phyloP scores from a whole-genome alignment of 2,113 vertebrate species.

The Gnathonemus longibarbis region DNA sequence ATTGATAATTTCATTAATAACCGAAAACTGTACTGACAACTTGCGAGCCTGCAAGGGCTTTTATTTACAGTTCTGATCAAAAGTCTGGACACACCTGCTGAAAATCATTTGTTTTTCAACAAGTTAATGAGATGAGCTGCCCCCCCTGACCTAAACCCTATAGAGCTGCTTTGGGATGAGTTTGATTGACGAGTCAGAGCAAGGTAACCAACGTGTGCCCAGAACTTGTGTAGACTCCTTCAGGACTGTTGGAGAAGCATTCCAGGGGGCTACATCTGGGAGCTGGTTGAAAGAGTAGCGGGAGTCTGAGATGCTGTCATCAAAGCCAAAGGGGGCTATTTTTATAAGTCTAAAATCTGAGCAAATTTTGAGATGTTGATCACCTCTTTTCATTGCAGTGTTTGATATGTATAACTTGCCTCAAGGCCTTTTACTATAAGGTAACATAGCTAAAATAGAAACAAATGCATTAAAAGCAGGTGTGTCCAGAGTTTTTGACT shows the following conservation, averaged over 20 bases:
- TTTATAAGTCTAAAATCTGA: background rate
- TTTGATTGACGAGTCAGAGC: background rate
- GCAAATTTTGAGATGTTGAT: background rate
- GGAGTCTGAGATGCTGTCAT: background rate
- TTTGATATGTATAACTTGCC: background rate
- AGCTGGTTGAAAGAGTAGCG: no score
- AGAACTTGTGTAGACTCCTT: background rate
- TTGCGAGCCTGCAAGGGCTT: background rate
- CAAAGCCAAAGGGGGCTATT: background rate
- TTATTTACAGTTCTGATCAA: background rate
- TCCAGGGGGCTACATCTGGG: background rate
- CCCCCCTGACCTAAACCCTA: background rate
- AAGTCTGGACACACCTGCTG: background rate
- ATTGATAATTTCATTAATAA: background rate
- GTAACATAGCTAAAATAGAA: background rate
- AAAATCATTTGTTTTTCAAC: background rate
- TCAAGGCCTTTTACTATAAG: background rate
- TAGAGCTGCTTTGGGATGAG: background rate
- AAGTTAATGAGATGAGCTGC: background rate
- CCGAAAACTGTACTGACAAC: background rate
- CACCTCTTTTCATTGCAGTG: background rate
- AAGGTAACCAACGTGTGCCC: background rate
- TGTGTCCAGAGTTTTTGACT: background rate
- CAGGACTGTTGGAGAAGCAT: background rate
- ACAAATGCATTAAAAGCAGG: background rate